Evolutionary conservation across 2,888 invertebrate genomes (phyloP).

Genomic region (Dascillus cervinus): DNA sequence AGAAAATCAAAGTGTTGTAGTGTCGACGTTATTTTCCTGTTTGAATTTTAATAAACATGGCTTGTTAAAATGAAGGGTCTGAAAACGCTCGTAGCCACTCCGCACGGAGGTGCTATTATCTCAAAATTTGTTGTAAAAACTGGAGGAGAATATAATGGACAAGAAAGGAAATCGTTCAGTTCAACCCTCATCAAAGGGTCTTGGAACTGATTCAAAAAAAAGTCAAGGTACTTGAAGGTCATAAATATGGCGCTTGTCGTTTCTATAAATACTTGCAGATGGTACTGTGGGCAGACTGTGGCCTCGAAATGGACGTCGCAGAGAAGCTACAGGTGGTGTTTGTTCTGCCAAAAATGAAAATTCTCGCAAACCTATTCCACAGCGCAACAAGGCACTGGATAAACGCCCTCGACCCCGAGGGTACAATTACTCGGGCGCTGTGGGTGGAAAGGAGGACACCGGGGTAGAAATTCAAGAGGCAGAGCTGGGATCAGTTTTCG

Average conservation of each 20-base stretch:
- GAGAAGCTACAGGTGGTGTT: slow-evolving; percentile 53
- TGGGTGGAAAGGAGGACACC: slow-evolving; percentile 66
- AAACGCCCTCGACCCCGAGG: slow-evolving; percentile 67
- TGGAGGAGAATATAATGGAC: slow-evolving; percentile 57
- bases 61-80: slow-evolving; percentile 74
- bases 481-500: slow-evolving; percentile 78
- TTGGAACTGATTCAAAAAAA: slow-evolving; percentile 68
- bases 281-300: slow-evolving; percentile 52
- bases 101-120: slow-evolving; percentile 61
- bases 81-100: slow-evolving; percentile 61
- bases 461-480: slow-evolving; percentile 49
- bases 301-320: slow-evolving; percentile 53
- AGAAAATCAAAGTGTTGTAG: slow-evolving; percentile 32
- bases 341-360: slow-evolving; percentile 55
- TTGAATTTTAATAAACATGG: slow-evolving; percentile 62
- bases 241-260: slow-evolving; percentile 19
- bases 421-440: slow-evolving; percentile 44
- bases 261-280: slow-evolving; percentile 34
- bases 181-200: slow-evolving; percentile 62
- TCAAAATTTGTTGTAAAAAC: slow-evolving; percentile 34
- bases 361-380: slow-evolving; percentile 60
- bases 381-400: slow-evolving; percentile 57
- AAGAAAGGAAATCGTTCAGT: slow-evolving; percentile 65
- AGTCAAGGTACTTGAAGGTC: slow-evolving; percentile 54
- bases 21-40: slow-evolving; percentile 45